A percentile compares a stretch with the other conserved stretches of the same genome.
Evolutionary conservation across 2,113 vertebrate genomes (phyloP).

Genomic region (Lates calcarifer): DNA sequence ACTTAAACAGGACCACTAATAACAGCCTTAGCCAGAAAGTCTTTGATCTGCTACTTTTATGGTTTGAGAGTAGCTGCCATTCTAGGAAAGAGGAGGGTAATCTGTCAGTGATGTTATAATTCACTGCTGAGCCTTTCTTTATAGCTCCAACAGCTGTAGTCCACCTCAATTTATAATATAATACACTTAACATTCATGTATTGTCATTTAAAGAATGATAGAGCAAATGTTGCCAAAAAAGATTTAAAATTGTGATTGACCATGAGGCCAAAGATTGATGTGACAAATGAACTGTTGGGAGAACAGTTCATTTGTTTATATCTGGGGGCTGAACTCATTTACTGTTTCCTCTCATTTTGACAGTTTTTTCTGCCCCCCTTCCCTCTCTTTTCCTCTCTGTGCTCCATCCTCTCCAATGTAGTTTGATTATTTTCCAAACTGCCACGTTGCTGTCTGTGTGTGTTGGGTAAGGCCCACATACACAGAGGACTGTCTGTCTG

Average conservation of each 20-base stretch:
- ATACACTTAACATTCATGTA: not conserved
- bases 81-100: conserved; percentile 31
- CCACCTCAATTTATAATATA: not conserved
- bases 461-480: conserved; percentile 33
- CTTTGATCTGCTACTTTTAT: conserved; percentile 59
- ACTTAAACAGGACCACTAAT: conserved; percentile 43
- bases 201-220: not conserved
- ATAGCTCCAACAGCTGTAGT: not conserved
- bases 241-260: not conserved
- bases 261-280: conserved; percentile 14
- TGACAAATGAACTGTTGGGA: no score
- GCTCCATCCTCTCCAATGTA: conserved; percentile 21
- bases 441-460: conserved; percentile 71
- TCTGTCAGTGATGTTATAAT: not conserved
- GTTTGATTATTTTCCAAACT: conserved; percentile 67
- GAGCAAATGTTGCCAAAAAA: not conserved
- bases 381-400: conserved; percentile 19
- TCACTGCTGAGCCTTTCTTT: not conserved
- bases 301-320: no score
- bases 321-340: not conserved
- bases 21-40: conserved; percentile 36
- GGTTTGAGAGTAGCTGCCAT: conserved; percentile 32
- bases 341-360: not conserved
- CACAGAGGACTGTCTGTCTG: conserved; percentile 63
- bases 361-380: not conserved